Evolutionary conservation across 1,140 invertebrate species (phyloP).

Genomic region (Diplogasteroides magnus): DNA sequence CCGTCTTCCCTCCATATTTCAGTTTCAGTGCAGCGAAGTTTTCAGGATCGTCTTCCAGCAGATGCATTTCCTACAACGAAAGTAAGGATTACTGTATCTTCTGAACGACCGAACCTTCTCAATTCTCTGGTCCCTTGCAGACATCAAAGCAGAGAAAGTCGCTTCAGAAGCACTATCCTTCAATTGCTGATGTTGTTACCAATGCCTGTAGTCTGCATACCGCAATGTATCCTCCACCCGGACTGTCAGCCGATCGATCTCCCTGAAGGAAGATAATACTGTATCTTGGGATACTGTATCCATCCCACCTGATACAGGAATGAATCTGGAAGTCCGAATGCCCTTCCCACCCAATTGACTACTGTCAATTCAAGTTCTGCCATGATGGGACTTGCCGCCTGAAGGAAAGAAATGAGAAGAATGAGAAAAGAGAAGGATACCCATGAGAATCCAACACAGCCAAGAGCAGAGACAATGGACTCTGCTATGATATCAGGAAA

Average conservation of each 20-base stretch:
- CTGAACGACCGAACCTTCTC: background rate
- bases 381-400: slow-evolving; percentile 9
- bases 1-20: background rate
- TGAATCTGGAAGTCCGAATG: slow-evolving; percentile 14
- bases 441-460: slow-evolving; percentile 19
- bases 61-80: slow-evolving; percentile 3
- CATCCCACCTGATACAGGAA: no score
- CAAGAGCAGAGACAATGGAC: slow-evolving; percentile 8
- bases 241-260: background rate
- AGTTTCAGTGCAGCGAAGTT: background rate
- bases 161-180: slow-evolving; percentile 16
- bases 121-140: slow-evolving; percentile 4
- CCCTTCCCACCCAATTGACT: slow-evolving; percentile 27
- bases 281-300: no score
- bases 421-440: background rate
- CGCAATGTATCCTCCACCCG: slow-evolving; percentile 5
- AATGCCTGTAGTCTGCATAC: background rate
- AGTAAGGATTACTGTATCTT: background rate
- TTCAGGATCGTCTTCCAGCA: background rate
- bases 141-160: slow-evolving; percentile 17
- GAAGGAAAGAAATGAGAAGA: background rate
- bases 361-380: slow-evolving; percentile 16
- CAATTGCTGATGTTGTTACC: background rate
- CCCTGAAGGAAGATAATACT: no score
- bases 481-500: slow-evolving; percentile 22